Conservation (phyloP, 2,113 vertebrate species). For the Trogon melanurus region DNA sequence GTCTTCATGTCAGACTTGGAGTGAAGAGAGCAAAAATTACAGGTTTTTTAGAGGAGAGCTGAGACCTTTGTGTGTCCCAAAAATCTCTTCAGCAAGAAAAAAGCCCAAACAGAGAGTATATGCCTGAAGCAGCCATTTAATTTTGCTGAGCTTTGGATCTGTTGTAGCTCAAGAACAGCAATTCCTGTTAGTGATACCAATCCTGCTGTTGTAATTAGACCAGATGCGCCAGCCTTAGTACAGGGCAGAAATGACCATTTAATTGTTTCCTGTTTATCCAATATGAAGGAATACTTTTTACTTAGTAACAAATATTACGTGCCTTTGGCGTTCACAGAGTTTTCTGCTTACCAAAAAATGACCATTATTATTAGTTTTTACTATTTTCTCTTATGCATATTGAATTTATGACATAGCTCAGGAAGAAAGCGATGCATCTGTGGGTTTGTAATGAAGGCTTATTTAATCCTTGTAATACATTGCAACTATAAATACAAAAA, state of each 20-base stretch:
- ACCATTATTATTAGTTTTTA: not conserved
- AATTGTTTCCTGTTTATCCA: not conserved
- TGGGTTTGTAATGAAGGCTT: not conserved
- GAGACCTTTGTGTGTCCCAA: not conserved
- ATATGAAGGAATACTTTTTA: not conserved
- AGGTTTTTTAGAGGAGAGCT: not conserved
- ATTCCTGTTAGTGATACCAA: not conserved
- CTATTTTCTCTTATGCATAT: not conserved
- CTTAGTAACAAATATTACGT: not conserved
- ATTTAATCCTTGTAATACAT: not conserved
- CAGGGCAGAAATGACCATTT: not conserved
- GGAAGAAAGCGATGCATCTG: not conserved
- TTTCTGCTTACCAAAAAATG: not conserved
- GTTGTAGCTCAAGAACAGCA: not conserved
- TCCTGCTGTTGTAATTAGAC: not conserved
- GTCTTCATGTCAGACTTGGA: not conserved
- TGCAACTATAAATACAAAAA: not conserved
- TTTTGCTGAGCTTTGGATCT: not conserved
- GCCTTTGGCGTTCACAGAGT: not conserved
- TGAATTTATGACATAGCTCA: not conserved
- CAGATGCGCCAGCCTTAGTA: not conserved
- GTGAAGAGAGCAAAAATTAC: not conserved
- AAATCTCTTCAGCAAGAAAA: not conserved
- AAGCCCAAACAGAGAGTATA: not conserved
- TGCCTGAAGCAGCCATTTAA: not conserved